phyloP scores from a whole-genome alignment of 2,113 vertebrate genomes.

The Odobenus rosmarus region DNA sequence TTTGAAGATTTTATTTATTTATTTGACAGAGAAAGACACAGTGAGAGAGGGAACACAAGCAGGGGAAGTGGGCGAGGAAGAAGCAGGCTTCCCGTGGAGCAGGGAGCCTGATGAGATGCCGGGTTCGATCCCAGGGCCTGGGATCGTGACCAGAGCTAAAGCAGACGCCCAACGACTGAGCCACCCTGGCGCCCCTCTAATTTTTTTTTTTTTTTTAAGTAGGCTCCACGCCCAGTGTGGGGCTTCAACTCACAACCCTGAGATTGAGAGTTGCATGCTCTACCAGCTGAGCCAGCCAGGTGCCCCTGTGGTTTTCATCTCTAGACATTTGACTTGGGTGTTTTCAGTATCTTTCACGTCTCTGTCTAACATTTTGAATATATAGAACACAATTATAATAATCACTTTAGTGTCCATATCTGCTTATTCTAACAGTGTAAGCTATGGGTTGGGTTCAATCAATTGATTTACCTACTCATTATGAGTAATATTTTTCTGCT shows the following conservation, averaged over 20 bases:
- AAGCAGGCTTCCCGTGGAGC: no score
- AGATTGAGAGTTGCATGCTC: background rate
- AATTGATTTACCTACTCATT: background rate
- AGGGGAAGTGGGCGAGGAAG: no score
- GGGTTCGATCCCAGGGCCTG: no score
- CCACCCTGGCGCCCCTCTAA: no score
- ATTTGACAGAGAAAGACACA: no score
- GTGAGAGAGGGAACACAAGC: no score
- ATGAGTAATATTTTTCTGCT: background rate
- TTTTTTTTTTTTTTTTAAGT: background rate
- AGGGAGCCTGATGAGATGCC: no score
- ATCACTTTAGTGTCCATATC: background rate
- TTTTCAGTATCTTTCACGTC: background rate
- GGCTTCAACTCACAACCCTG: background rate
- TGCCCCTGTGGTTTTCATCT: background rate
- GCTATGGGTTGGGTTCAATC: background rate
- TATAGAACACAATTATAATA: background rate
- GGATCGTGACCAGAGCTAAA: no score
- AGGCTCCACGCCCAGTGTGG: background rate
- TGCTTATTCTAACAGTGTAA: background rate
- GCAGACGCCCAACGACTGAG: no score
- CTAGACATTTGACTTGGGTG: background rate
- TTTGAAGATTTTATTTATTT: background rate
- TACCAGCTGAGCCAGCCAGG: background rate
- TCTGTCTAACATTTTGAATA: conserved; percentile 7